Evolutionary conservation across 2,113 vertebrate species (phyloP), one percentile per base, ranked within the genome.

Genomic region (Myrmophylax atrothorax): DNA sequence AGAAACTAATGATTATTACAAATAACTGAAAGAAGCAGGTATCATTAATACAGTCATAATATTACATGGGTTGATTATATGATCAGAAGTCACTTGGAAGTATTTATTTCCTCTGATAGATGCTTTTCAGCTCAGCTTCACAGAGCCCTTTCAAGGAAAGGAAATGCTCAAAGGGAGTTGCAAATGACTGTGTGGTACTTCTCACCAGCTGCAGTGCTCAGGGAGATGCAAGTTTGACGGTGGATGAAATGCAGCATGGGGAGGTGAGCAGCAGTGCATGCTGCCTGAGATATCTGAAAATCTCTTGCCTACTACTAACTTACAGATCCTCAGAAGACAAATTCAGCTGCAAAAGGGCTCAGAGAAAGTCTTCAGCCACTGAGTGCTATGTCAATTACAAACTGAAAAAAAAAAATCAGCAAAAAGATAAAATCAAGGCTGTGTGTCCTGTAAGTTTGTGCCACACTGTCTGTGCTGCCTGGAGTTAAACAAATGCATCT

Each of bases 161-260:
- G 69, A 82, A 62, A 68, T 9, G 75, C 79, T 73, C 31, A 66
- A 40, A 73, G 62, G 33, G 60, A 86, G 76, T 1, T 79, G 52
- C 59, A 89, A 66, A 53, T 42, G 66, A 33, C 2, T 42, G 78
- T 42, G 59, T 18, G 3, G 52, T 6, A 14, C n/a, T 62, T n/a
- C 62, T 58, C 14, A 24, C 8, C 82, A 73, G 83, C 18, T 37
- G 7, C 9, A 0, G 50, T 1, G 13, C 56, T 23, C 0, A 0
- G 69, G 42, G 44, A 80, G n/a, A 38, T 3, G 11, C 0, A 33
- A 82, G 58, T 3, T 64, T 10, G 37, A 25, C 0, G 0, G 44
- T 0, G 2, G 73, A 58, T 55, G 49, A 78, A 73, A 72, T 10
- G 31, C 67, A 31, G 49, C 2, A 0, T 0, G 1, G n/a, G 6